Percentiles rank a stretch among this genome's conserved stretches.
Conservation (phyloP, 2,113 vertebrate genomes). For the Bos taurus region DNA sequence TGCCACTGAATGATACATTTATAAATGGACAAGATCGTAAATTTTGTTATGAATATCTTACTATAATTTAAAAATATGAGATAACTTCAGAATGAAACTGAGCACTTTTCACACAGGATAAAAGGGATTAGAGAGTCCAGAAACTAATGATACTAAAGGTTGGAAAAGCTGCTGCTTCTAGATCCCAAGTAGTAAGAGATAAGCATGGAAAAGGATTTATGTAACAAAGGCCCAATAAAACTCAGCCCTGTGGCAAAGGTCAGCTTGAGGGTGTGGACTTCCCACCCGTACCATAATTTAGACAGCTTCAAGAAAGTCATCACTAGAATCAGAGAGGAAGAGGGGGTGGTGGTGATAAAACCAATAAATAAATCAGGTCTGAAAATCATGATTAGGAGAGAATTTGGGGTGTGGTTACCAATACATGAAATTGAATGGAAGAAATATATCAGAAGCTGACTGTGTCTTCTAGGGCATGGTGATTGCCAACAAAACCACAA, state of each 20-base stretch:
- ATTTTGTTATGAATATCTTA: neutral
- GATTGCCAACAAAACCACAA: neutral
- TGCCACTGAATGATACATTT: neutral
- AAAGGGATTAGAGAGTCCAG: neutral
- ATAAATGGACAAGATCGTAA: neutral
- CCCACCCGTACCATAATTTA: neutral
- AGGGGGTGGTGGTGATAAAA: neutral
- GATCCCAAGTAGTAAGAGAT: neutral
- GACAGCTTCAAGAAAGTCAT: neutral
- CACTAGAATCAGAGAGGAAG: neutral
- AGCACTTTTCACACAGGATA: neutral
- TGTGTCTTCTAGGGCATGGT: neutral
- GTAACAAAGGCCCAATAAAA: neutral
- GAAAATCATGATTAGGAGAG: neutral
- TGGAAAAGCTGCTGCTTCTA: neutral
- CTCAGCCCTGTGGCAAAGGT: neutral
- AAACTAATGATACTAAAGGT: neutral
- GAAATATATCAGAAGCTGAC: neutral
- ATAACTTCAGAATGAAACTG: neutral
- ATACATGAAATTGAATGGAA: neutral
- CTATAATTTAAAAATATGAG: neutral
- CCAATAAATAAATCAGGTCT: neutral
- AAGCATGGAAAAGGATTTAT: neutral
- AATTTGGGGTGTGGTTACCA: neutral
- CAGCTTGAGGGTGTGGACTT: neutral